Percentiles rank a stretch among this genome's conserved stretches.
phyloP scores from a whole-genome alignment of 2,113 vertebrate species.

The Apaloderma vittatum region DNA sequence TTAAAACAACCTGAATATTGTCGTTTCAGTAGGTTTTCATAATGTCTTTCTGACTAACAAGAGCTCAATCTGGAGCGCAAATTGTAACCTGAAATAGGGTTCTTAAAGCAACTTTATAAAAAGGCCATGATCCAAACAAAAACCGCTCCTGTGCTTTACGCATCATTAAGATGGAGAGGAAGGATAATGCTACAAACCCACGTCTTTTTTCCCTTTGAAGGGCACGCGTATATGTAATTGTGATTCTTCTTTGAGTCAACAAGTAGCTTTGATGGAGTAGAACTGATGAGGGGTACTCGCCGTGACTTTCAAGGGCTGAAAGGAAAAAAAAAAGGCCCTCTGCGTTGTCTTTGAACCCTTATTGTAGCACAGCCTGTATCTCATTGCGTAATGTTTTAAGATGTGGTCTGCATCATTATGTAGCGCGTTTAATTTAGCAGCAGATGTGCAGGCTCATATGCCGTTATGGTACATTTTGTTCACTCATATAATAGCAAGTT shows the following conservation, averaged over 20 bases:
- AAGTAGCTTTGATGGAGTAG: background rate
- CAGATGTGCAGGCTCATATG: constrained; percentile 63
- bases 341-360: background rate
- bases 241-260: background rate
- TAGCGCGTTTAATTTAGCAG: constrained; percentile 50
- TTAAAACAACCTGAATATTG: background rate
- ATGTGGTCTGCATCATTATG: constrained; percentile 38
- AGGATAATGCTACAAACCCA: background rate
- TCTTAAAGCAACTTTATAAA: background rate
- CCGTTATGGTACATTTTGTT: constrained; percentile 58
- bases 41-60: background rate
- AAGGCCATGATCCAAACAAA: background rate
- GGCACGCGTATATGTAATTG: background rate
- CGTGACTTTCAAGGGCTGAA: background rate
- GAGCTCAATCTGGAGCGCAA: background rate
- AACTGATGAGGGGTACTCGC: background rate
- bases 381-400: constrained; percentile 7
- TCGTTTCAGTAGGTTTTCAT: background rate
- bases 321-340: background rate
- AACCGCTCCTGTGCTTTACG: background rate
- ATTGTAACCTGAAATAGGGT: background rate
- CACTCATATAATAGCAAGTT: constrained; percentile 61
- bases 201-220: background rate
- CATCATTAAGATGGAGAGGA: background rate
- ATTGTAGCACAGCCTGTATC: constrained; percentile 5